Evolutionary conservation across 2,888 invertebrate species (phyloP).

Genomic region (Gortyna flavago): DNA sequence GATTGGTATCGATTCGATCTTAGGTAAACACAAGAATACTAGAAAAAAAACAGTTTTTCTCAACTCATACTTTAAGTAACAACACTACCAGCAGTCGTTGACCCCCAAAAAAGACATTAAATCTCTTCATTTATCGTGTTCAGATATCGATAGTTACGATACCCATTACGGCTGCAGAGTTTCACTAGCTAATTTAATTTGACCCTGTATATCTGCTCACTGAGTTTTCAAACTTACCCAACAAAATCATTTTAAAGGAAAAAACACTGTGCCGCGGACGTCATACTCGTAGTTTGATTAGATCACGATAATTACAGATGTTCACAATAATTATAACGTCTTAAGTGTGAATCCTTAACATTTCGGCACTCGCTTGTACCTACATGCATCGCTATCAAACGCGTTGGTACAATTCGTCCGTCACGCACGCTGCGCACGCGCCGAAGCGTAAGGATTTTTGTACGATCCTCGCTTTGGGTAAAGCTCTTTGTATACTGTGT

Average conservation of each 20-base stretch:
- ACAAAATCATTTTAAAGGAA: neutral
- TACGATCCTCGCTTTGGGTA: slow-evolving; percentile 78
- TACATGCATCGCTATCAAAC: slow-evolving; percentile 64
- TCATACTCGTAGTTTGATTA: neutral
- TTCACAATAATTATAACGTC: neutral
- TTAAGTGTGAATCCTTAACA: slow-evolving; percentile 21
- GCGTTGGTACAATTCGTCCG: slow-evolving; percentile 74
- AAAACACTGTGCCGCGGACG: neutral
- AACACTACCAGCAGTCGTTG: too few species aligned
- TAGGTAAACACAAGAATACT: too few species aligned
- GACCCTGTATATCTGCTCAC: neutral
- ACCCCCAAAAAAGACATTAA: too few species aligned
- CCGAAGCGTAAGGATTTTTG: slow-evolving; percentile 83
- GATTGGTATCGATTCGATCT: too few species aligned
- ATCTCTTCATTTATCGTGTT: neutral
- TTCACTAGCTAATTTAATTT: too few species aligned
- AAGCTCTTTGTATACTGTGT: slow-evolving; percentile 69
- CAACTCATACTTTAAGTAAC: too few species aligned
- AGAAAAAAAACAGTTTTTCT: too few species aligned
- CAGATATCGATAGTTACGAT: too few species aligned
- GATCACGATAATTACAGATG: slow-evolving; percentile 2
- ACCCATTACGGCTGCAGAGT: too few species aligned
- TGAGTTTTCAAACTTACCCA: neutral
- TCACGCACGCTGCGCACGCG: slow-evolving; percentile 81
- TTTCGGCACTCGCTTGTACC: slow-evolving; percentile 55